Evolutionary conservation across 1,140 invertebrate species (phyloP).

Genomic region (Leguminivora glycinivorella): DNA sequence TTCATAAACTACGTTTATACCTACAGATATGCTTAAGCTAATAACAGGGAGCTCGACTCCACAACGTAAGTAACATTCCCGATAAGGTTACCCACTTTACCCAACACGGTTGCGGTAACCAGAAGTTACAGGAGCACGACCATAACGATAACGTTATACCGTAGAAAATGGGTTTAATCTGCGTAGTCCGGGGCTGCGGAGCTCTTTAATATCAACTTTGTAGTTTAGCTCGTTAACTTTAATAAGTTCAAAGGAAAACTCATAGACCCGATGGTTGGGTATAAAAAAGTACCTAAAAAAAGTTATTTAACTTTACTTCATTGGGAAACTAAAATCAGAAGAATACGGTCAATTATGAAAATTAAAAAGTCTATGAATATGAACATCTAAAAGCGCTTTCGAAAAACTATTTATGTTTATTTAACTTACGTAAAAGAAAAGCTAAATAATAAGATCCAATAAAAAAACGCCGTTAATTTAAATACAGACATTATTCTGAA

Average conservation of each 20-base stretch:
- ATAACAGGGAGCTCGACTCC: not conserved
- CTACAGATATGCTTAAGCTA: not conserved
- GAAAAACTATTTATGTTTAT: too few relatives aligned
- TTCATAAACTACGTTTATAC: too few relatives aligned
- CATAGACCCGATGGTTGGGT: not conserved
- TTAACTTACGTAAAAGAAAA: too few relatives aligned
- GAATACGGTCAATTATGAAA: too few relatives aligned
- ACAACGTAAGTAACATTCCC: not conserved
- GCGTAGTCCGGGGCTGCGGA: not conserved
- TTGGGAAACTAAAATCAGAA: too few relatives aligned
- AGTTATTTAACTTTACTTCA: too few relatives aligned
- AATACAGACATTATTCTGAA: too few relatives aligned
- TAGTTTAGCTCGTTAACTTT: not conserved
- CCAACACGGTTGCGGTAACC: not conserved
- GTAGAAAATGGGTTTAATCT: not conserved
- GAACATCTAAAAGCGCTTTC: too few relatives aligned
- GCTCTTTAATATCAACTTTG: not conserved
- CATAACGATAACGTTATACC: constrained; percentile 10
- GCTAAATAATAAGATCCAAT: too few relatives aligned
- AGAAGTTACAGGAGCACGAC: not conserved
- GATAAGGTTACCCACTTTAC: not conserved
- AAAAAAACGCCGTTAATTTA: too few relatives aligned
- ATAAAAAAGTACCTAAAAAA: too few relatives aligned
- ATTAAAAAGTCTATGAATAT: too few relatives aligned
- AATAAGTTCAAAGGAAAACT: not conserved